phyloP scores from a whole-genome alignment of 2,113 vertebrate species.

The Glaucomys volans region DNA sequence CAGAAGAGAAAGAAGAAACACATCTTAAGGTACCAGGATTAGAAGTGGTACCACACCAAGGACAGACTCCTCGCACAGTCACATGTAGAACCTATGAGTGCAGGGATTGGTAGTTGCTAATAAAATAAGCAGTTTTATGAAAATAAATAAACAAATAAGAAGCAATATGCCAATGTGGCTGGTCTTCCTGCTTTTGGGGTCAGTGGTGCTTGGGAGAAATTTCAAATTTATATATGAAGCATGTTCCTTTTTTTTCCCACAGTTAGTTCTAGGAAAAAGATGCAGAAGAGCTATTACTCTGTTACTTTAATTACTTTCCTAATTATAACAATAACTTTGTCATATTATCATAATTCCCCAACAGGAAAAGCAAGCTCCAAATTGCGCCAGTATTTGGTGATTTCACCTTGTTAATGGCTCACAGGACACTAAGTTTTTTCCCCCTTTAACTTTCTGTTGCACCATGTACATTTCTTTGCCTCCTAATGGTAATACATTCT shows the following conservation, averaged over 20 bases:
- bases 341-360: constrained; percentile 67
- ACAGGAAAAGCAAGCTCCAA: constrained; percentile 64
- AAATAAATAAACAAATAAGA: not conserved
- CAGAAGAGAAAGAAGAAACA: not conserved
- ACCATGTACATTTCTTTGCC: not conserved
- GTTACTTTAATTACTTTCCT: constrained; percentile 75
- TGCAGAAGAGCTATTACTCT: constrained; percentile 64
- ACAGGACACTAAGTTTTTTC: not conserved
- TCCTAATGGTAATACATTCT: constrained; percentile 19
- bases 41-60: not conserved
- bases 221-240: not conserved
- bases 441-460: constrained; percentile 32
- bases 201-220: not conserved
- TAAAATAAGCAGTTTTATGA: not conserved
- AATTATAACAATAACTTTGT: constrained; percentile 79
- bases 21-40: not conserved
- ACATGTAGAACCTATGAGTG: not conserved
- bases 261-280: constrained; percentile 60
- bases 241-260: not conserved
- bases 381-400: constrained; percentile 62
- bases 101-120: not conserved
- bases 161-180: not conserved
- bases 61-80: not conserved
- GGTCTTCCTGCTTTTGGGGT: not conserved
- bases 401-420: constrained; percentile 60